phyloP scores from a whole-genome alignment of 2,888 invertebrate genomes.

The Rhingia rostrata region DNA sequence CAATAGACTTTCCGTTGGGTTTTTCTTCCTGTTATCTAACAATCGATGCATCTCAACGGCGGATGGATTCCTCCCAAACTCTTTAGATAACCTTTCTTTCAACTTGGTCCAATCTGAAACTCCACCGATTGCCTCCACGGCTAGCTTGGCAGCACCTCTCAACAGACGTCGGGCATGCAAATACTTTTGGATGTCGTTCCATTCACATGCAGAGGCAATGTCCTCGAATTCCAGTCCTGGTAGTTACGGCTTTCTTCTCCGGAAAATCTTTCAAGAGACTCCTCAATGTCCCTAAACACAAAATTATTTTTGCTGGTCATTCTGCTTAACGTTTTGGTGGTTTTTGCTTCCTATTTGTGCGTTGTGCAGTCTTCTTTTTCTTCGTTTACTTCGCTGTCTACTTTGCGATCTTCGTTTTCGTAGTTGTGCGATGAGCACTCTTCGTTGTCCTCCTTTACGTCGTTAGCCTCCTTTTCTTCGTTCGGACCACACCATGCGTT shows the following conservation, averaged over 20 bases:
- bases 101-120: slow-evolving; percentile 17
- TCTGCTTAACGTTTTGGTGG: no score
- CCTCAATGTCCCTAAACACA: slow-evolving; percentile 12
- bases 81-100: slow-evolving; percentile 16
- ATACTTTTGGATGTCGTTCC: slow-evolving; percentile 38
- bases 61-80: slow-evolving; percentile 19
- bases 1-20: slow-evolving; percentile 16
- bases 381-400: neutral
- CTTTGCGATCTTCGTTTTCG: no score
- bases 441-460: neutral
- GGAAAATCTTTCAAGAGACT: no score
- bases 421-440: neutral
- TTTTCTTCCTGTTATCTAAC: slow-evolving; percentile 28
- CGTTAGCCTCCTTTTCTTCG: neutral
- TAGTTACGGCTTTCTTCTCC: slow-evolving; percentile 20
- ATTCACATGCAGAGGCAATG: slow-evolving; percentile 10
- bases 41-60: slow-evolving; percentile 24
- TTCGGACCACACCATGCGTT: no score
- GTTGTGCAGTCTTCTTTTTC: neutral
- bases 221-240: slow-evolving; percentile 23
- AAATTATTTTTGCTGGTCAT: no score
- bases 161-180: slow-evolving; percentile 26
- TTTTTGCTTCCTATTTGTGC: no score
- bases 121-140: slow-evolving; percentile 16
- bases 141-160: slow-evolving; percentile 28